phyloP scores from a whole-genome alignment of 1,140 invertebrate species.

The Hypsibius dujardini region DNA sequence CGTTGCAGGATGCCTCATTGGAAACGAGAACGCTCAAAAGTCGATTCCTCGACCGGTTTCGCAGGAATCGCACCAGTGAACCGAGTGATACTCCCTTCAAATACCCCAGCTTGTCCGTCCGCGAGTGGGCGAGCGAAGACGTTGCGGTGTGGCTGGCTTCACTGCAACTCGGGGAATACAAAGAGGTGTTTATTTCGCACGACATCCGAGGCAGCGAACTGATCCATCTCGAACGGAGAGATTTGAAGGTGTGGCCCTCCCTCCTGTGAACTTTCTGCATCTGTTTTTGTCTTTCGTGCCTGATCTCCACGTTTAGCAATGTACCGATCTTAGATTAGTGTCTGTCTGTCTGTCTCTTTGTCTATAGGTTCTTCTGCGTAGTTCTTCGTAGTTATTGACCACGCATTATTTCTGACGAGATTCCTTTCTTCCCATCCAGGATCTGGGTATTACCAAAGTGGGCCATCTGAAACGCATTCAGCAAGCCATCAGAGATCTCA shows the following conservation, averaged over 20 bases:
- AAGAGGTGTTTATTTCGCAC: slow-evolving; percentile 55
- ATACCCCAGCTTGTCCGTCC: slow-evolving; percentile 24
- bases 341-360: too few species aligned
- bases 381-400: too few species aligned
- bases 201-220: slow-evolving; percentile 79
- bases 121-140: slow-evolving; percentile 40
- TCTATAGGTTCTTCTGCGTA: too few species aligned
- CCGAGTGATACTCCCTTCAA: background rate
- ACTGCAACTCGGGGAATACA: slow-evolving; percentile 67
- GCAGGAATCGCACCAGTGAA: background rate
- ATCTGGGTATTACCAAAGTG: too few species aligned
- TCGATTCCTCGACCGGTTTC: slow-evolving; percentile 2
- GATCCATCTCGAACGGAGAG: slow-evolving; percentile 53
- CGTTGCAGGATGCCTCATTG: background rate
- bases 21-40: background rate
- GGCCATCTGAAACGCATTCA: too few species aligned
- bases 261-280: too few species aligned
- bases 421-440: too few species aligned
- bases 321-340: too few species aligned
- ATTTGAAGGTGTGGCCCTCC: slow-evolving; percentile 32
- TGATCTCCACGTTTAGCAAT: too few species aligned
- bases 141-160: slow-evolving; percentile 62
- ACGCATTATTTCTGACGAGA: too few species aligned
- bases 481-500: too few species aligned
- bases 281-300: too few species aligned